These are phyloP conservation scores for Ridgeia piscesae DNA, from an alignment of 1,140 invertebrate species.

Conservation along the genomic window DNA sequence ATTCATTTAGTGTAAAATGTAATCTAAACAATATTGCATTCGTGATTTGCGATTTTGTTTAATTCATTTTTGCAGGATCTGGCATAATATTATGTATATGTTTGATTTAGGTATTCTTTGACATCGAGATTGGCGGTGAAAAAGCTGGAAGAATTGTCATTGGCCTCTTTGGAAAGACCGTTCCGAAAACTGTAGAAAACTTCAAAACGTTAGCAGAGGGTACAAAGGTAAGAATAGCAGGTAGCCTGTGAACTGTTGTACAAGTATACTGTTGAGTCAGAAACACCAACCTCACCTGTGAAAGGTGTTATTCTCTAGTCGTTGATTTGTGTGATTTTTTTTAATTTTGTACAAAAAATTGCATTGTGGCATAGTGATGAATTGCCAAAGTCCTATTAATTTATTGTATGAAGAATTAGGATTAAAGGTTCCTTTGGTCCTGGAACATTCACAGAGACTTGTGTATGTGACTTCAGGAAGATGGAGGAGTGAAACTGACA, in stretches of 20 bases:
- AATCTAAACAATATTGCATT: too few relatives aligned
- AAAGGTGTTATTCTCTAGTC: neutral
- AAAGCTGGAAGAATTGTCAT: constrained; percentile 81
- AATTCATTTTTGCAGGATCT: too few relatives aligned
- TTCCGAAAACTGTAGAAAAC: constrained; percentile 92
- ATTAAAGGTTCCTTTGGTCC: neutral
- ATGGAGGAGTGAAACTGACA: constrained; percentile 20
- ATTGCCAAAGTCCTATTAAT: neutral
- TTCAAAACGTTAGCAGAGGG: constrained; percentile 78
- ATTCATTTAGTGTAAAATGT: too few relatives aligned
- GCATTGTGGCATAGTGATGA: neutral
- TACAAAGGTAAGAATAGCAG: constrained; percentile 16
- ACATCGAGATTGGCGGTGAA: constrained; percentile 81
- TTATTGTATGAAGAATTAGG: neutral
- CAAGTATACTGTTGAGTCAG: neutral
- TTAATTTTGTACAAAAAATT: neutral
- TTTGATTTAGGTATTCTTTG: constrained; percentile 70
- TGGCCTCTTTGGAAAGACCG: constrained; percentile 90
- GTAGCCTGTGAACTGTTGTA: neutral
- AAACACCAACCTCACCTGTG: neutral
- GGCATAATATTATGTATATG: neutral
- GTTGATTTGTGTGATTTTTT: neutral
- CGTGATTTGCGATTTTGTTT: too few relatives aligned
- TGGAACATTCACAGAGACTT: neutral
- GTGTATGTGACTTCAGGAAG: neutral